Conservation (phyloP, 2,113 vertebrate genomes). For the Corynorhinus townsendii region DNA sequence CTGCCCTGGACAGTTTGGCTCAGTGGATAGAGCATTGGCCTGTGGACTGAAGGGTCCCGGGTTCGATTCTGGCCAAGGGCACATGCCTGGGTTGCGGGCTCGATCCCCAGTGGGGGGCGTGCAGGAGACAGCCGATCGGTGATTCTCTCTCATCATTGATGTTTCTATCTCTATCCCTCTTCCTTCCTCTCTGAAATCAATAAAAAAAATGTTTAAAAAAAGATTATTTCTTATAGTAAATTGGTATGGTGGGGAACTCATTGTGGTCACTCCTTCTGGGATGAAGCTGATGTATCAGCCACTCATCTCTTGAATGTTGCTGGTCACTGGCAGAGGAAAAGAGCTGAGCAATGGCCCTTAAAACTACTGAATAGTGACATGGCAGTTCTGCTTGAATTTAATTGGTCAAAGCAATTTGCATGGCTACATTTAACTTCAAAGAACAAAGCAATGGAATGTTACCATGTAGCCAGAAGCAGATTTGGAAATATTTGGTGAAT, state of each 20-base stretch:
- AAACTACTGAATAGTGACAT: background rate
- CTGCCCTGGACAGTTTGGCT: no score
- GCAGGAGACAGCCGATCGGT: no score
- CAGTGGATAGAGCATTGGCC: no score
- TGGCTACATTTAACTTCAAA: background rate
- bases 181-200: no score
- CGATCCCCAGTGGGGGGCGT: no score
- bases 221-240: background rate
- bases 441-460: conserved; percentile 35
- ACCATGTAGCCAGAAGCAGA: background rate
- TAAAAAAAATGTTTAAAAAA: no score
- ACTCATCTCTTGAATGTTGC: background rate
- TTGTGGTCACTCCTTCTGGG: background rate
- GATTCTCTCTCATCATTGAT: no score
- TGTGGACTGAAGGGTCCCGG: no score
- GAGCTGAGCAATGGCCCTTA: background rate
- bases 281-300: background rate
- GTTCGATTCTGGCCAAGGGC: no score
- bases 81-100: no score
- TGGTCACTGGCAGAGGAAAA: background rate
- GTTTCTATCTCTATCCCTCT: no score
- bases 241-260: background rate
- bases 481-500: conserved; percentile 11
- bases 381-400: background rate
- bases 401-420: background rate